Evolutionary conservation across 2,888 invertebrate species (phyloP).

Genomic region (Doris montereyensis): DNA sequence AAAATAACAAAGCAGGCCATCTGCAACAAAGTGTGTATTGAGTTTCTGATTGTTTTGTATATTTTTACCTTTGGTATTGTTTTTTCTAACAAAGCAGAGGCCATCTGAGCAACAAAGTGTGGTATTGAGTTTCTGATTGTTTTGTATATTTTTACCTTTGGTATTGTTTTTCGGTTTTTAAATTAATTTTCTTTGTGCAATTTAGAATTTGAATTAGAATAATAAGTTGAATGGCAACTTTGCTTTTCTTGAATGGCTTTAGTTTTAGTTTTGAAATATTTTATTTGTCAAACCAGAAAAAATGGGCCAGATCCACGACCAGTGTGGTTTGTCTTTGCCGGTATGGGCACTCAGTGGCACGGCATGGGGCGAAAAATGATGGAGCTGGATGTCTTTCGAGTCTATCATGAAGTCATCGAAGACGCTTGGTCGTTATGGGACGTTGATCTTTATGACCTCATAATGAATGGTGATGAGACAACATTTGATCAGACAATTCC

Average conservation of each 20-base stretch:
- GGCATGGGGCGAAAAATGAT: constrained; percentile 94
- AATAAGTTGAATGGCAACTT: no score
- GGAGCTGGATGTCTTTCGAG: constrained; percentile 85
- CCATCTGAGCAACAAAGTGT: no score
- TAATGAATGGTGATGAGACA: constrained; percentile 83
- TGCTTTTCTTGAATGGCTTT: background rate
- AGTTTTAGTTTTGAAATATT: background rate
- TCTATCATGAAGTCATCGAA: constrained; percentile 84
- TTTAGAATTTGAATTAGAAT: background rate
- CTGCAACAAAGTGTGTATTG: no score
- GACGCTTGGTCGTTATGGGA: constrained; percentile 85
- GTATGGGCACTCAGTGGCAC: constrained; percentile 99
- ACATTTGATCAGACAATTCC: constrained; percentile 89
- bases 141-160: no score
- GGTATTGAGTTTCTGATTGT: no score
- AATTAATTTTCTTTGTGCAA: background rate
- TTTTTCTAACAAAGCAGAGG: no score
- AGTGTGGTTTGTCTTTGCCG: constrained; percentile 95
- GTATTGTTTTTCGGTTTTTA: no score
- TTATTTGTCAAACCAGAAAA: no score
- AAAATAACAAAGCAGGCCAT: background rate
- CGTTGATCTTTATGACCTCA: constrained; percentile 85
- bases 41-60: no score
- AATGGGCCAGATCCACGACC: constrained; percentile 78
- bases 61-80: no score